Evolutionary conservation across 1,140 invertebrate genomes (phyloP).

Genomic region (Saxidomus purpurata): DNA sequence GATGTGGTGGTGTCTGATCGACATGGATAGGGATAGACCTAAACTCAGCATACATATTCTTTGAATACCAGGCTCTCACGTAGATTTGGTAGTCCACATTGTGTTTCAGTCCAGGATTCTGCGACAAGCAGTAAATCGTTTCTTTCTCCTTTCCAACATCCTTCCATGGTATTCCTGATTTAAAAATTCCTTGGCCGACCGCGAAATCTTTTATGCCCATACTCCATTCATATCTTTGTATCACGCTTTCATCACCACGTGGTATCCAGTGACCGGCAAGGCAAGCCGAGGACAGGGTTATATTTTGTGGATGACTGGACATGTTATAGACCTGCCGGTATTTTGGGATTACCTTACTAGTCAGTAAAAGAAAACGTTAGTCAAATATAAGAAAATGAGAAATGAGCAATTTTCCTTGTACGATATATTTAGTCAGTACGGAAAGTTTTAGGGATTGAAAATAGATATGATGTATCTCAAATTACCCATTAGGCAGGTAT

Average conservation of each 20-base stretch:
- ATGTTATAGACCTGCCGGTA: constrained; percentile 3
- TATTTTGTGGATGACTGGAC: background rate
- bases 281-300: constrained; percentile 40
- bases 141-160: constrained; percentile 33
- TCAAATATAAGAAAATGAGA: too few species aligned
- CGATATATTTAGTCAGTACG: too few species aligned
- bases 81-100: constrained; percentile 17
- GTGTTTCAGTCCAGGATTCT: background rate
- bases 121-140: constrained; percentile 22
- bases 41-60: background rate
- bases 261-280: constrained; percentile 33
- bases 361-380: too few species aligned
- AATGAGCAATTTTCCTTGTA: too few species aligned
- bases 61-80: constrained; percentile 42
- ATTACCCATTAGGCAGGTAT: constrained; percentile 65
- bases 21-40: constrained; percentile 19
- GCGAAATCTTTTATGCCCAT: constrained; percentile 26
- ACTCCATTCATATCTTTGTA: constrained; percentile 59
- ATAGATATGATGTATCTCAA: too few species aligned
- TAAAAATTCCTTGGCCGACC: constrained; percentile 32
- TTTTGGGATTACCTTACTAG: too few species aligned
- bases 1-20: constrained; percentile 35
- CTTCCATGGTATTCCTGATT: constrained; percentile 38
- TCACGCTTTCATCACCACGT: background rate
- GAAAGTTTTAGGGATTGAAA: too few species aligned